Evolutionary conservation across 1,140 invertebrate species (phyloP).

Genomic region (Scaptomyza graminum): DNA sequence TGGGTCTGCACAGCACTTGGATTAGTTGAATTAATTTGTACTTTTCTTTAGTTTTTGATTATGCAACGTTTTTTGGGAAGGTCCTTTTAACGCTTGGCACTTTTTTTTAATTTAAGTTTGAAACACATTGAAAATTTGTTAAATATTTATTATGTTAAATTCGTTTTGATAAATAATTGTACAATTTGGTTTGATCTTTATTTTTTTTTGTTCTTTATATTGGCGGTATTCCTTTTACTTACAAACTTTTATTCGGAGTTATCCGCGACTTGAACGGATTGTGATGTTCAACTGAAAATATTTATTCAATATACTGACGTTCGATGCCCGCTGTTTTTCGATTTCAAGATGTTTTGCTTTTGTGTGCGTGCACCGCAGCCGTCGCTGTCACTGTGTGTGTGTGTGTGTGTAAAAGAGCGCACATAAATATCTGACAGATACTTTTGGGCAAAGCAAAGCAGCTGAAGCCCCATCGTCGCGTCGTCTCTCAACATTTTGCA

Average conservation of each 20-base stretch:
- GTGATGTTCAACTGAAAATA: conserved; percentile 84
- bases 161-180: neutral
- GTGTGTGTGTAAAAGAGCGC: conserved; percentile 37
- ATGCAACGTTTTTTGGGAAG: conserved; percentile 22
- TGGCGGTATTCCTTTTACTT: conserved; percentile 65
- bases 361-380: conserved; percentile 52
- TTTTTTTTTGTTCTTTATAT: conserved; percentile 22
- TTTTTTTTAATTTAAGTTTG: conserved; percentile 10
- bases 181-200: conserved; percentile 11
- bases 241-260: conserved; percentile 84
- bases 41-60: conserved; percentile 20
- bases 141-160: neutral
- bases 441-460: conserved; percentile 59
- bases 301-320: conserved; percentile 83
- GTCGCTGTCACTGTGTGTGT: conserved; percentile 18
- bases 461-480: conserved; percentile 30
- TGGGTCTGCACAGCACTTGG: conserved; percentile 58
- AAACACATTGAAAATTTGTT: conserved; percentile 14
- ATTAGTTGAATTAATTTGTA: conserved; percentile 15
- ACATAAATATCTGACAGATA: conserved; percentile 39
- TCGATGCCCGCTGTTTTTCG: conserved; percentile 79
- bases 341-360: conserved; percentile 56
- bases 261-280: conserved; percentile 84
- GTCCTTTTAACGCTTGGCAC: conserved; percentile 27
- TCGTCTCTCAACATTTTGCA: conserved; percentile 38